These are phyloP conservation scores for Pitta sordida DNA, from an alignment of 2,113 vertebrate genomes.

Conservation along the genomic window DNA sequence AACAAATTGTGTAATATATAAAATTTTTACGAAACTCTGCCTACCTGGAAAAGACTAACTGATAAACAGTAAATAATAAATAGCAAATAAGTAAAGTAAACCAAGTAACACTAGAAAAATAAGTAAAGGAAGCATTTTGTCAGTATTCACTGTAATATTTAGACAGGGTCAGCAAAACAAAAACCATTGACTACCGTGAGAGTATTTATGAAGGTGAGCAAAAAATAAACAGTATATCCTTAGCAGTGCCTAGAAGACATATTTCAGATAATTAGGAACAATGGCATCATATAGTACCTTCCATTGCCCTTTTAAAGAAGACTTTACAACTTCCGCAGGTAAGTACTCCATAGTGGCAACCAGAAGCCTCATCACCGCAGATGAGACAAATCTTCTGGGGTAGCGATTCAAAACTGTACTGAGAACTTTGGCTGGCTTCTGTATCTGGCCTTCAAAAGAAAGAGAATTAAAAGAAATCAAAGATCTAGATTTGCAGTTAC, in stretches of 20 bases:
- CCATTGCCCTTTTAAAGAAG: slow-evolving; percentile 98
- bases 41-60: neutral
- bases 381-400: slow-evolving; percentile 93
- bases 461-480: slow-evolving; percentile 7
- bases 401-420: slow-evolving; percentile 78
- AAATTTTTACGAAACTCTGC: neutral
- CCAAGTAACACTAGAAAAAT: neutral
- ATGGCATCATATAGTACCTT: slow-evolving; percentile 79
- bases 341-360: slow-evolving; percentile 95
- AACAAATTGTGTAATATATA: neutral
- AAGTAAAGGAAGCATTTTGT: neutral
- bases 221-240: neutral
- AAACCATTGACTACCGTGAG: neutral
- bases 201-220: neutral
- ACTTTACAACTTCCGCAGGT: slow-evolving; percentile 99
- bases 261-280: neutral
- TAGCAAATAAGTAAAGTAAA: neutral
- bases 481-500: neutral
- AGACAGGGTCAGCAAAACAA: neutral
- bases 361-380: slow-evolving; percentile 95
- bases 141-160: neutral
- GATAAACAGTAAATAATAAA: neutral
- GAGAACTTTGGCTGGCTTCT: slow-evolving; percentile 72
- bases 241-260: neutral
- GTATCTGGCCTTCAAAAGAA: slow-evolving; percentile 70